Percentiles rank a stretch among this genome's conserved stretches.
These are phyloP conservation scores for Pandemis corylana DNA, from an alignment of 2,888 invertebrate genomes.

Conservation along the genomic window DNA sequence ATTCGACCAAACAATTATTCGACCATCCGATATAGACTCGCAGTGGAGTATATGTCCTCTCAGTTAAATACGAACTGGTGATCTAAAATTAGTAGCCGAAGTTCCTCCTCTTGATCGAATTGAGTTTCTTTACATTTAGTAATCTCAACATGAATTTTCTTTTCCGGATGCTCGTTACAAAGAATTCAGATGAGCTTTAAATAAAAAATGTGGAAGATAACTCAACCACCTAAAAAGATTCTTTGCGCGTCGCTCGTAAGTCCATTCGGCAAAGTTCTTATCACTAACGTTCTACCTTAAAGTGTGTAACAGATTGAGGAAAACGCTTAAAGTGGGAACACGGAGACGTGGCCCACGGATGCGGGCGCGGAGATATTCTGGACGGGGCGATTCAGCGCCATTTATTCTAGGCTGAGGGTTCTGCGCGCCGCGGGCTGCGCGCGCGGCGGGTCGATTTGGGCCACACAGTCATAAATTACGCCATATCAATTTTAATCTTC, in stretches of 20 bases:
- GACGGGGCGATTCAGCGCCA: background rate
- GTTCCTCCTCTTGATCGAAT: too few species aligned
- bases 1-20: too few species aligned
- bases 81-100: too few species aligned
- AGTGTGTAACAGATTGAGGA: background rate
- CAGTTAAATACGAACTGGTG: too few species aligned
- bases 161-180: too few species aligned
- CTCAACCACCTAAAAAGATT: too few species aligned
- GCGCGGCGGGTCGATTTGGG: background rate
- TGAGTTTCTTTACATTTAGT: too few species aligned
- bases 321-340: background rate
- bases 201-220: background rate
- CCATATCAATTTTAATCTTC: too few species aligned
- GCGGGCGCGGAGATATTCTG: background rate
- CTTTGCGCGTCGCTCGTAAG: background rate
- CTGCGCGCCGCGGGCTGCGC: too few species aligned
- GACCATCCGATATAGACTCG: too few species aligned
- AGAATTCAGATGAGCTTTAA: background rate
- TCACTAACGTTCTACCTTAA: background rate
- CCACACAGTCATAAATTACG: background rate
- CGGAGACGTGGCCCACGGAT: background rate
- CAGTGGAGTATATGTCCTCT: too few species aligned
- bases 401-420: background rate
- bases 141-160: too few species aligned
- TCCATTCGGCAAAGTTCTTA: background rate